Evolutionary conservation across 2,113 vertebrate species (phyloP).

Genomic region (Plectropomus leopardus): DNA sequence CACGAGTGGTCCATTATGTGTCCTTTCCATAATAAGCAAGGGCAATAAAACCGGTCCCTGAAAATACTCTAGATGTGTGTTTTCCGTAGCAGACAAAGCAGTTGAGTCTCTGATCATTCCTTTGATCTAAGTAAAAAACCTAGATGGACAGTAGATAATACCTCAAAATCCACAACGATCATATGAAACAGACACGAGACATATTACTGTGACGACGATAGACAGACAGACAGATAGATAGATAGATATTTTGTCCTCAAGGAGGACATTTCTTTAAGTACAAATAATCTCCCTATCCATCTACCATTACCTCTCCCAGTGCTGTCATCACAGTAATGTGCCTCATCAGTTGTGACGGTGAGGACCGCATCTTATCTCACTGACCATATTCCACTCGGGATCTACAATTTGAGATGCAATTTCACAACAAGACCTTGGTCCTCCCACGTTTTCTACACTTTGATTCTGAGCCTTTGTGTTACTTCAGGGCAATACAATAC

Average conservation of each 20-base stretch:
- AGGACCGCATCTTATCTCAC: constrained; percentile 21
- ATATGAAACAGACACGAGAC: constrained; percentile 14
- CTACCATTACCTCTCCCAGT: too few species aligned
- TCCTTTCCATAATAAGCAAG: constrained; percentile 31
- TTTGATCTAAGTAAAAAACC: constrained; percentile 47
- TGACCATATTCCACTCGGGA: constrained; percentile 13
- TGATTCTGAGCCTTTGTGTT: constrained; percentile 12
- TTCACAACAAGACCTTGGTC: constrained; percentile 1
- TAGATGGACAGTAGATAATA: not conserved
- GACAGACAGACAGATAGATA: too few species aligned
- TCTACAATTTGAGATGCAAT: constrained; percentile 15
- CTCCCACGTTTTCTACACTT: not conserved
- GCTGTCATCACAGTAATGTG: too few species aligned
- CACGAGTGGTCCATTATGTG: constrained; percentile 55
- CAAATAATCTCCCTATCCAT: too few species aligned
- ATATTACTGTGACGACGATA: constrained; percentile 4
- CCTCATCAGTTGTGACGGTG: too few species aligned
- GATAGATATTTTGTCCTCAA: too few species aligned
- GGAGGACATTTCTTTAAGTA: too few species aligned
- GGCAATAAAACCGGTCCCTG: constrained; percentile 35
- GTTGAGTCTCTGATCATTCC: constrained; percentile 9
- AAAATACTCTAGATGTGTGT: not conserved
- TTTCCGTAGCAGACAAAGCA: constrained; percentile 16
- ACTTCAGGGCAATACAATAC: not conserved
- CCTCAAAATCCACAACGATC: not conserved